These are phyloP conservation scores for Pseudocheirus occidentalis DNA, from an alignment of 2,797 vertebrate genomes.

Conservation along the genomic window DNA sequence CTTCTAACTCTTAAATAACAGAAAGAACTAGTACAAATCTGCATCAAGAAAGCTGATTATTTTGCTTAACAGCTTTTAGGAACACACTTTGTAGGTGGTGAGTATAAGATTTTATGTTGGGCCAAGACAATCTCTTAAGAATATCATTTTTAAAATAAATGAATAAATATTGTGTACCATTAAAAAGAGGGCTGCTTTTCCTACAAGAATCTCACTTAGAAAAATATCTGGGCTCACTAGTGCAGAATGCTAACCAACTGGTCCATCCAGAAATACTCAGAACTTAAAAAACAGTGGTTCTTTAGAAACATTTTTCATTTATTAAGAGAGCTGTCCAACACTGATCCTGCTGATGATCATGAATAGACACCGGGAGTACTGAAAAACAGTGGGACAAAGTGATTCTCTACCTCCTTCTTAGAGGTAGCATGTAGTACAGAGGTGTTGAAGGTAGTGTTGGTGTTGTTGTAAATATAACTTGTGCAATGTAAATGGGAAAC, in stretches of 20 bases:
- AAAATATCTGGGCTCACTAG: background rate
- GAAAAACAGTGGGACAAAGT: background rate
- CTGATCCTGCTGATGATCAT: background rate
- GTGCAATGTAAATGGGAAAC: background rate
- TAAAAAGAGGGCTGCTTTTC: background rate
- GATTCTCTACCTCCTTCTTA: background rate
- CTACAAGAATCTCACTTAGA: background rate
- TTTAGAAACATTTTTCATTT: conserved; percentile 4
- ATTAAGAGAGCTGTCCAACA: background rate
- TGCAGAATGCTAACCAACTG: conserved; percentile 2
- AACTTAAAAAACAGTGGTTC: conserved; percentile 1
- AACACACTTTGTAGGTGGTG: background rate
- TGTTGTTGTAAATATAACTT: background rate
- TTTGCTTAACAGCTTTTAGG: background rate
- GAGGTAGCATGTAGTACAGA: background rate
- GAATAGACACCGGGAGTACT: background rate
- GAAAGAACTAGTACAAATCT: background rate
- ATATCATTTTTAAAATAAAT: background rate
- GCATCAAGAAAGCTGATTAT: conserved; percentile 21
- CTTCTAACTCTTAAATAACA: conserved; percentile 25
- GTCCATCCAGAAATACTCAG: conserved; percentile 43
- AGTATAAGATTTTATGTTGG: background rate
- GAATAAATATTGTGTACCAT: background rate
- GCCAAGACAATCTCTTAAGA: background rate
- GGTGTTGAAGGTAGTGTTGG: background rate